These are phyloP conservation scores for Torymus texanus DNA, from an alignment of 2,888 invertebrate genomes.

Conservation along the genomic window DNA sequence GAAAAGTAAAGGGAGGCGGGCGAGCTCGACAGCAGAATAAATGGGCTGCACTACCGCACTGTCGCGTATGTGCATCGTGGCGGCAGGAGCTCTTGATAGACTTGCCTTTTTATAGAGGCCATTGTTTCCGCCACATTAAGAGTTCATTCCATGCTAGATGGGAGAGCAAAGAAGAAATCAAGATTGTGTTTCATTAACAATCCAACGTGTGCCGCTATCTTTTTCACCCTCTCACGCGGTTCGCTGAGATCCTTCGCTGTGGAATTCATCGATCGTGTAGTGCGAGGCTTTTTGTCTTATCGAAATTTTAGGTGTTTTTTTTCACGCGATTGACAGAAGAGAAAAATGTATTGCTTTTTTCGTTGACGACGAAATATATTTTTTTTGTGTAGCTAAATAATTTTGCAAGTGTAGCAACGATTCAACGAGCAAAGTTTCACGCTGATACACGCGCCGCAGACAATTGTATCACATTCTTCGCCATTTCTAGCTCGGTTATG, in stretches of 20 bases:
- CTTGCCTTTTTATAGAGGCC: slow-evolving; percentile 58
- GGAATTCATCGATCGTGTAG: slow-evolving; percentile 20
- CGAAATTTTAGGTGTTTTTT: neutral
- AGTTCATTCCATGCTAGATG: slow-evolving; percentile 54
- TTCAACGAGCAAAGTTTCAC: too few relatives aligned
- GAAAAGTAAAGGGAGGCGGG: slow-evolving; percentile 21
- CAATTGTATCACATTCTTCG: slow-evolving; percentile 43
- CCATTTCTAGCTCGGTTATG: slow-evolving; percentile 34
- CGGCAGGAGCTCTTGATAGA: slow-evolving; percentile 35
- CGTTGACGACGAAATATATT: too few relatives aligned
- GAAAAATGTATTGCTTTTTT: too few relatives aligned
- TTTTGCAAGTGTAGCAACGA: too few relatives aligned
- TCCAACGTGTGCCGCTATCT: slow-evolving; percentile 25
- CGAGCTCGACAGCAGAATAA: slow-evolving; percentile 48
- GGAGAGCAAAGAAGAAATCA: slow-evolving; percentile 58
- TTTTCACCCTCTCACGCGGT: slow-evolving; percentile 8
- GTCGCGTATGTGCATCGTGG: slow-evolving; percentile 35
- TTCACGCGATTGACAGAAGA: neutral
- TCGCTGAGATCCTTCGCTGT: neutral
- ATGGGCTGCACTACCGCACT: slow-evolving; percentile 49
- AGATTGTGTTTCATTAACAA: slow-evolving; percentile 59
- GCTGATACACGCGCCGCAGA: slow-evolving; percentile 5
- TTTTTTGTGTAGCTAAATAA: too few relatives aligned
- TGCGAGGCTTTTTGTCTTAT: too few relatives aligned
- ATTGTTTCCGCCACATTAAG: slow-evolving; percentile 61